phyloP scores from a whole-genome alignment of 1,140 invertebrate species.

The Euschistus heros region DNA sequence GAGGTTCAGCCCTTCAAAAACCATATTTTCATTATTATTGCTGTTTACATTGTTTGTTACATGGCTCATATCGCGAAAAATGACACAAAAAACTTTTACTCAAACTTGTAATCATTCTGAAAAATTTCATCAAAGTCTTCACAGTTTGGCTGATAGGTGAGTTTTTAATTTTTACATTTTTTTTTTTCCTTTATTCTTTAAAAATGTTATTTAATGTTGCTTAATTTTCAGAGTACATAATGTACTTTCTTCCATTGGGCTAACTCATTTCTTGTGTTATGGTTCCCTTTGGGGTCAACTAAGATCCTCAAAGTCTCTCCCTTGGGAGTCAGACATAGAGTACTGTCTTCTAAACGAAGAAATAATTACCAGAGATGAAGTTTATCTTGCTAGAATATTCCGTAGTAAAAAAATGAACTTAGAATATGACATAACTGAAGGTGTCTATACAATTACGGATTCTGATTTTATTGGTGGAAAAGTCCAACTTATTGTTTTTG shows the following conservation, averaged over 20 bases:
- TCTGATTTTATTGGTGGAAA: constrained; percentile 27
- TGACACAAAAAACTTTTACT: constrained; percentile 27
- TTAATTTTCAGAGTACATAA: constrained; percentile 28
- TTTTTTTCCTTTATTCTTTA: background rate
- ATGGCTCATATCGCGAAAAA: constrained; percentile 23
- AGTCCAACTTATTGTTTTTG: constrained; percentile 36
- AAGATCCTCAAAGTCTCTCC: constrained; percentile 36
- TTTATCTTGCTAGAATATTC: constrained; percentile 35
- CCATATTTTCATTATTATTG: constrained; percentile 13
- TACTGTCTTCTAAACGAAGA: constrained; percentile 40
- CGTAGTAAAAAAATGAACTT: constrained; percentile 33
- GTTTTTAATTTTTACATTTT: constrained; percentile 3
- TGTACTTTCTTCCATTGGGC: constrained; percentile 33
- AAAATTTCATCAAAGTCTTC: constrained; percentile 30
- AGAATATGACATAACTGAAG: constrained; percentile 37
- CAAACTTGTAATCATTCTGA: constrained; percentile 32
- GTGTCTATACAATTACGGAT: constrained; percentile 35
- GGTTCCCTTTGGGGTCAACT: constrained; percentile 44
- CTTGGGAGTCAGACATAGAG: constrained; percentile 41
- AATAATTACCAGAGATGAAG: constrained; percentile 36
- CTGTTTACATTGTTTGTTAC: constrained; percentile 15
- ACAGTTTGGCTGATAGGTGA: constrained; percentile 29
- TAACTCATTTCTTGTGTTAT: constrained; percentile 42
- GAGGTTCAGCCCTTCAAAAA: constrained; percentile 24
- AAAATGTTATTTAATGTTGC: background rate